These are phyloP conservation scores for Seriola aureovittata DNA, from an alignment of 2,113 vertebrate genomes.

Conservation along the genomic window DNA sequence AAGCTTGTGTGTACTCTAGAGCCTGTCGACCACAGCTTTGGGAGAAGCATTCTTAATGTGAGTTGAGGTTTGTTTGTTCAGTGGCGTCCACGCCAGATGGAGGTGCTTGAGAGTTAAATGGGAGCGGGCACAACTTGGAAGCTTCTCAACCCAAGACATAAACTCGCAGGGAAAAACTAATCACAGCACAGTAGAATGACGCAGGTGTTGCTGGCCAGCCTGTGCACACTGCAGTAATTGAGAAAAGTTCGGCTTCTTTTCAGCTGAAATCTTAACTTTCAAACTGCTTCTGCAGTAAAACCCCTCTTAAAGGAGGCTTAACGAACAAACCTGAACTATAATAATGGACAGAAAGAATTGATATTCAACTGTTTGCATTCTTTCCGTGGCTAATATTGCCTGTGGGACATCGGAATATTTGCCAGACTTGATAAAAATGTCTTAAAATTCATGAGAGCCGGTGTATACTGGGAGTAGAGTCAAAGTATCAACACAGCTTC, in stretches of 20 bases:
- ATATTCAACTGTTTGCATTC: conserved; percentile 11
- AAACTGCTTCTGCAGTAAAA: not conserved
- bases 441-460: not conserved
- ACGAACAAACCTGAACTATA: not conserved
- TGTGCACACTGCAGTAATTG: not conserved
- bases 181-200: not conserved
- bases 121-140: conserved; percentile 1
- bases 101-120: conserved; percentile 34
- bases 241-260: conserved; percentile 3
- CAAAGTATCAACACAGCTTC: not conserved
- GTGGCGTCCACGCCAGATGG: conserved; percentile 31
- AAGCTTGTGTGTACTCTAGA: not conserved
- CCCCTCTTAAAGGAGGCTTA: not conserved
- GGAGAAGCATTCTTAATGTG: not conserved
- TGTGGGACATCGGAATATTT: conserved; percentile 7
- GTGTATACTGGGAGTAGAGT: not conserved
- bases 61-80: conserved; percentile 11
- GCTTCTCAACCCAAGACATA: conserved; percentile 12
- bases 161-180: conserved; percentile 6
- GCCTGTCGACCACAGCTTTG: not conserved
- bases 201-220: not conserved
- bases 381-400: conserved; percentile 4
- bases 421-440: conserved; percentile 2
- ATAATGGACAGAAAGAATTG: not conserved
- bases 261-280: not conserved